These are phyloP conservation scores for Elgonia sp. DNA, from an alignment of 2,888 invertebrate genomes.

Conservation along the genomic window DNA sequence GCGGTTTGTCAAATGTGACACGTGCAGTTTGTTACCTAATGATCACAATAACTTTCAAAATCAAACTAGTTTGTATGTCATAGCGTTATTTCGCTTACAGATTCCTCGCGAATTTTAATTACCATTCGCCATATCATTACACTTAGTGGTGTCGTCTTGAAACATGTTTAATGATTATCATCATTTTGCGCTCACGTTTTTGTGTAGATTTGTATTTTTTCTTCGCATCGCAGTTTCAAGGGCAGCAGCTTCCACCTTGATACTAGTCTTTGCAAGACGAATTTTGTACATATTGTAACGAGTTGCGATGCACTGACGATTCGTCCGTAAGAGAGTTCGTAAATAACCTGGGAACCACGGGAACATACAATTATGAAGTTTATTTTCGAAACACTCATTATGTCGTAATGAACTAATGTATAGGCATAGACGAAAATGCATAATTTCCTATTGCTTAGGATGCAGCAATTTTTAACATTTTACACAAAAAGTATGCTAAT, in stretches of 20 bases:
- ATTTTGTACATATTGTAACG: slow-evolving; percentile 22
- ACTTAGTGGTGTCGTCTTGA: not conserved
- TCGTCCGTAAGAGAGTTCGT: not conserved
- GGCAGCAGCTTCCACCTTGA: slow-evolving; percentile 34
- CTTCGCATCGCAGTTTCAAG: slow-evolving; percentile 26
- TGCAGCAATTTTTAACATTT: not conserved
- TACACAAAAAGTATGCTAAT: slow-evolving; percentile 16
- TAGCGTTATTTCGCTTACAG: not conserved
- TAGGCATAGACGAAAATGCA: slow-evolving; percentile 4
- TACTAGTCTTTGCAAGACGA: slow-evolving; percentile 24
- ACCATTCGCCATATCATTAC: not conserved
- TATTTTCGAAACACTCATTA: slow-evolving; percentile 32
- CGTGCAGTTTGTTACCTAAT: slow-evolving; percentile 10
- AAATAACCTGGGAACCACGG: slow-evolving; percentile 4
- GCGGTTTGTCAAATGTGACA: not conserved
- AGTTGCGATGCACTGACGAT: not conserved
- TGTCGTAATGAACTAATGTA: slow-evolving; percentile 22
- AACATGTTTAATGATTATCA: slow-evolving; percentile 11
- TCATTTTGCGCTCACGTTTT: slow-evolving; percentile 31
- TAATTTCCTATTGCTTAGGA: slow-evolving; percentile 12
- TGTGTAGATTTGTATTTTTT: slow-evolving; percentile 30
- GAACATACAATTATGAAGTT: slow-evolving; percentile 1
- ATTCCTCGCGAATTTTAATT: slow-evolving; percentile 18
- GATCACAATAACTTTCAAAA: slow-evolving; percentile 13
- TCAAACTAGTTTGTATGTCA: slow-evolving; percentile 9